Conservation (phyloP, 2,888 invertebrate species). For the Drosophila subsilvestris region DNA sequence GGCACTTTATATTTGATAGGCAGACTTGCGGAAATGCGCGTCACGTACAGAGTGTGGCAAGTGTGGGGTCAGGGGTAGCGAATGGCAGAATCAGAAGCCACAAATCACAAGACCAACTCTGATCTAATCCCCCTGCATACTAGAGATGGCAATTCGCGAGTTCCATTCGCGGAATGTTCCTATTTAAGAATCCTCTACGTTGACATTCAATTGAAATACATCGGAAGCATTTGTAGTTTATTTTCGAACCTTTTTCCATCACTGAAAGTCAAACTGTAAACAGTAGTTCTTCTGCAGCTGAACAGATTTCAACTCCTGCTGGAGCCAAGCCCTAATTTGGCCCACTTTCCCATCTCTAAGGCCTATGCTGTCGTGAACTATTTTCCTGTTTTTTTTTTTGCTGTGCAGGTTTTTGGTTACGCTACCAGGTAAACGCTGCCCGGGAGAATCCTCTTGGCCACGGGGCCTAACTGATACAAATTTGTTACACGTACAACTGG, state of each 20-base stretch:
- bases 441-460: constrained; percentile 35
- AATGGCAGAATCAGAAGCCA: constrained; percentile 57
- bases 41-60: constrained; percentile 57
- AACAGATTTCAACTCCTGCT: neutral
- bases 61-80: constrained; percentile 10
- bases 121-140: constrained; percentile 1
- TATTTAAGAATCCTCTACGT: neutral
- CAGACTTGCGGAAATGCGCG: constrained; percentile 70
- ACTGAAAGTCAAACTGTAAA: neutral
- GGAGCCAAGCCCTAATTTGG: constrained; percentile 2
- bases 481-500: constrained; percentile 70
- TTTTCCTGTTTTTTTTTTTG: constrained; percentile 23
- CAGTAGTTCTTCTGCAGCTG: neutral
- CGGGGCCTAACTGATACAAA: constrained; percentile 74
- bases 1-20: constrained; percentile 76
- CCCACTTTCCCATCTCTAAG: constrained; percentile 24
- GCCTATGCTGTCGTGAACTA: constrained; percentile 28
- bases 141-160: constrained; percentile 19
- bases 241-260: neutral
- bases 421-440: constrained; percentile 39
- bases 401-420: constrained; percentile 11
- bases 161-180: too few species aligned
- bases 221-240: too few species aligned
- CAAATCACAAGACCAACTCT: constrained; percentile 61
- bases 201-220: neutral